Conservation (phyloP, 2,797 vertebrate genomes). For the Pyrocephalus nanus region DNA sequence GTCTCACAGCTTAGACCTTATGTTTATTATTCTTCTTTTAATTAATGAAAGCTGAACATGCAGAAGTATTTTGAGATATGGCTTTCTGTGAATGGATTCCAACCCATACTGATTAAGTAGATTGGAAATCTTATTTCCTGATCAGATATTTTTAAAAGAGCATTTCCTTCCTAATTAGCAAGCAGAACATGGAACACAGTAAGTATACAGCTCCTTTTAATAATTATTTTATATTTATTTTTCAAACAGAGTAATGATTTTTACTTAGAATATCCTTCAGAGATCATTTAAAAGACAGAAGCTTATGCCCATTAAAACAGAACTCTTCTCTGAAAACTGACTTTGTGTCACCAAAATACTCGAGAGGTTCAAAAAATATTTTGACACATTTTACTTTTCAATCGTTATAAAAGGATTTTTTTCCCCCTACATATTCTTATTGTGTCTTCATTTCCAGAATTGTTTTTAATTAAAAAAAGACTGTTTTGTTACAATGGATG, state of each 20-base stretch:
- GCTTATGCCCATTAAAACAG: conserved; percentile 22
- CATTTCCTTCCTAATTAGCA: conserved; percentile 34
- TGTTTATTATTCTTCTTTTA: background rate
- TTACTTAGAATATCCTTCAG: background rate
- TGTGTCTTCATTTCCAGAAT: conserved; percentile 59
- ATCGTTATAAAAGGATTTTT: conserved; percentile 14
- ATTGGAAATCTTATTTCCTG: conserved; percentile 57
- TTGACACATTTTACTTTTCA: conserved; percentile 59
- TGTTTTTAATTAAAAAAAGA: conserved; percentile 70
- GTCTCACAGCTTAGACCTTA: background rate
- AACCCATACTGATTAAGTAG: conserved; percentile 42
- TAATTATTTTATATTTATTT: conserved; percentile 56
- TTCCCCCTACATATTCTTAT: conserved; percentile 13
- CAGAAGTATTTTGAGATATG: background rate
- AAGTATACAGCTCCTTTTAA: background rate
- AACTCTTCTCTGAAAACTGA: conserved; percentile 29
- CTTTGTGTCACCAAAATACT: conserved; percentile 56
- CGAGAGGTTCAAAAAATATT: conserved; percentile 57
- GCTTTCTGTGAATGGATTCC: conserved; percentile 66
- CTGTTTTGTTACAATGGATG: conserved; percentile 59
- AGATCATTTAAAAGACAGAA: conserved; percentile 26
- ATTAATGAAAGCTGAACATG: background rate
- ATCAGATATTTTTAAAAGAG: conserved; percentile 4
- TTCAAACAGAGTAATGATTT: conserved; percentile 17
- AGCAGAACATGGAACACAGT: background rate